Conservation (phyloP, 2,113 vertebrate species). For the Clupea harengus region DNA sequence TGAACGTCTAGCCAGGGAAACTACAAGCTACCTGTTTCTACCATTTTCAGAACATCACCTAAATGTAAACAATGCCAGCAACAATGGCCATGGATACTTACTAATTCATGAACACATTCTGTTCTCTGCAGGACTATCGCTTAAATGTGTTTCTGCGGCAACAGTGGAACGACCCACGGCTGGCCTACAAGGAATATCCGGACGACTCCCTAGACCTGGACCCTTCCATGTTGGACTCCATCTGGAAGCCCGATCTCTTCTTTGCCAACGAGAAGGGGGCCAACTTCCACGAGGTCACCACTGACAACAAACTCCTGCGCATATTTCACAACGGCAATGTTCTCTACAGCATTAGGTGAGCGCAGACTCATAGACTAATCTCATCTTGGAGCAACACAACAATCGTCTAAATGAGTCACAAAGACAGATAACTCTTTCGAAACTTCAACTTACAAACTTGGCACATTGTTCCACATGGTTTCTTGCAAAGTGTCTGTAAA, state of each 20-base stretch:
- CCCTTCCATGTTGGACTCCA: conserved; percentile 93
- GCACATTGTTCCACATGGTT: no score
- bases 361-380: background rate
- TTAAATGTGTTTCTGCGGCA: conserved; percentile 91
- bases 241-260: conserved; percentile 95
- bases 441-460: background rate
- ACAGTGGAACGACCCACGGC: conserved; percentile 92
- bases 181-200: conserved; percentile 89
- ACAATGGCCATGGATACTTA: no score
- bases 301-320: conserved; percentile 90
- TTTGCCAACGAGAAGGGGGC: conserved; percentile 95
- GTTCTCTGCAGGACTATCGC: conserved; percentile 78
- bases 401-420: background rate
- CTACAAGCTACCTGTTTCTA: background rate
- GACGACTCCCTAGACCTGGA: conserved; percentile 90
- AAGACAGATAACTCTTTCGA: background rate
- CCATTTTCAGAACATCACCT: background rate
- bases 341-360: conserved; percentile 93
- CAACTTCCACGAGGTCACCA: conserved; percentile 92
- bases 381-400: background rate
- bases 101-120: background rate
- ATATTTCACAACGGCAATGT: conserved; percentile 95
- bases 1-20: background rate
- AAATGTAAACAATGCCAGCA: background rate
- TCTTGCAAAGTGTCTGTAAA: background rate